Evolutionary conservation across 2,113 vertebrate genomes (phyloP).

Genomic region (Halcyon senegalensis): DNA sequence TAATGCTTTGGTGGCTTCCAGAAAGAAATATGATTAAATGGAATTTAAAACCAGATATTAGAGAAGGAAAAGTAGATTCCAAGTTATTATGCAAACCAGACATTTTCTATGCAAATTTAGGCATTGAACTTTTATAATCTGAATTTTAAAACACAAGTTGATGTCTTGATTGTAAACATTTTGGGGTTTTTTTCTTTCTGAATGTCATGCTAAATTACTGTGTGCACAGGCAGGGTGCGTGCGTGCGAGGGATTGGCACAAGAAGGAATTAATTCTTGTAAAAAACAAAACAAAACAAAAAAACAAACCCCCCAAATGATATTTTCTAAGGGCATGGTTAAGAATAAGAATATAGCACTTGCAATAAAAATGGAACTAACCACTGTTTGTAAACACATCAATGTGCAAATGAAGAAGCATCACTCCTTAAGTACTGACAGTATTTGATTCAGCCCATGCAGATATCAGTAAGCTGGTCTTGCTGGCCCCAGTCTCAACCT

Average conservation of each 20-base stretch:
- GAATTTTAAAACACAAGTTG: constrained; percentile 50
- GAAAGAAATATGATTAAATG: not conserved
- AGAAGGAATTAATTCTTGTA: not conserved
- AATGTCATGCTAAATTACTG: constrained; percentile 40
- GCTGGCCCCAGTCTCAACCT: not conserved
- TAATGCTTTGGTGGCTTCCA: constrained; percentile 2
- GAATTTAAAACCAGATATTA: constrained; percentile 22
- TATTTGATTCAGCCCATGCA: not conserved
- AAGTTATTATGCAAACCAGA: constrained; percentile 38
- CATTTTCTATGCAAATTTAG: constrained; percentile 39
- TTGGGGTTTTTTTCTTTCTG: constrained; percentile 7
- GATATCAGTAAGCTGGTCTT: not conserved
- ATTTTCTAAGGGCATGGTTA: not conserved
- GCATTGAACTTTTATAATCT: constrained; percentile 31
- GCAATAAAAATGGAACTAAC: not conserved
- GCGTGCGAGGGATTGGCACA: constrained; percentile 20
- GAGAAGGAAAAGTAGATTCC: constrained; percentile 24
- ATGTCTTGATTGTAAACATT: constrained; percentile 47
- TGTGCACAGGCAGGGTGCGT: not conserved
- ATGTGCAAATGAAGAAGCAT: constrained; percentile 19
- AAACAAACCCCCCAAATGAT: no score
- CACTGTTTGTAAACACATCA: not conserved
- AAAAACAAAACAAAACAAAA: not conserved
- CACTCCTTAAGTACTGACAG: not conserved
- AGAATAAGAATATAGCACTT: not conserved